Evolutionary conservation across 2,888 invertebrate species (phyloP).

Genomic region (Abscondita cerata): DNA sequence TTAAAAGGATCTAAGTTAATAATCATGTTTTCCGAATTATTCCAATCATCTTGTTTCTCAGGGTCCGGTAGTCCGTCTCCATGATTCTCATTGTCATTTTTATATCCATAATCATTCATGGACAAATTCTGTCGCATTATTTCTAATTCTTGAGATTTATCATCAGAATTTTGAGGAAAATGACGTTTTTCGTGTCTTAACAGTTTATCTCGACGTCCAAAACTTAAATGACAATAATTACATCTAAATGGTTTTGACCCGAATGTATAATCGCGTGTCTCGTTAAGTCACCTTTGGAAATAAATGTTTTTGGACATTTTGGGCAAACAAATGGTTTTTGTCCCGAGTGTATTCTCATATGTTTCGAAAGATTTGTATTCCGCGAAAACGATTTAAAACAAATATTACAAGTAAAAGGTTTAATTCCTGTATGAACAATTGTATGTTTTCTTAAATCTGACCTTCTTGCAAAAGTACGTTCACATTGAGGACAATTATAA

Average conservation of each 20-base stretch:
- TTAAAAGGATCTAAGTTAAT: slow-evolving; percentile 67
- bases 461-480: slow-evolving; percentile 72
- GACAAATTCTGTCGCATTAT: slow-evolving; percentile 50
- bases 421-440: slow-evolving; percentile 77
- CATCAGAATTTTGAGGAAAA: slow-evolving; percentile 57
- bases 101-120: slow-evolving; percentile 45
- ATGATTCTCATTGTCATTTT: slow-evolving; percentile 24
- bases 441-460: slow-evolving; percentile 77
- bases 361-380: slow-evolving; percentile 79
- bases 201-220: slow-evolving; percentile 73
- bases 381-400: slow-evolving; percentile 78
- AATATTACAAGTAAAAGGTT: slow-evolving; percentile 75
- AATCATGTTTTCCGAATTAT: slow-evolving; percentile 63
- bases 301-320: slow-evolving; percentile 75
- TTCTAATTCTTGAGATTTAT: slow-evolving; percentile 51
- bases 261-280: slow-evolving; percentile 73
- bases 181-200: slow-evolving; percentile 71
- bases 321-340: slow-evolving; percentile 76
- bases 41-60: slow-evolving; percentile 44
- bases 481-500: slow-evolving; percentile 73
- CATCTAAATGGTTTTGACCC: slow-evolving; percentile 71
- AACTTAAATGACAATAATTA: slow-evolving; percentile 69
- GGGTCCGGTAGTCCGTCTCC: slow-evolving; percentile 29
- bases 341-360: slow-evolving; percentile 74
- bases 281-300: slow-evolving; percentile 70